phyloP scores from a whole-genome alignment of 92 coral and sea anemone genomes.

The Actinostola sp. region DNA sequence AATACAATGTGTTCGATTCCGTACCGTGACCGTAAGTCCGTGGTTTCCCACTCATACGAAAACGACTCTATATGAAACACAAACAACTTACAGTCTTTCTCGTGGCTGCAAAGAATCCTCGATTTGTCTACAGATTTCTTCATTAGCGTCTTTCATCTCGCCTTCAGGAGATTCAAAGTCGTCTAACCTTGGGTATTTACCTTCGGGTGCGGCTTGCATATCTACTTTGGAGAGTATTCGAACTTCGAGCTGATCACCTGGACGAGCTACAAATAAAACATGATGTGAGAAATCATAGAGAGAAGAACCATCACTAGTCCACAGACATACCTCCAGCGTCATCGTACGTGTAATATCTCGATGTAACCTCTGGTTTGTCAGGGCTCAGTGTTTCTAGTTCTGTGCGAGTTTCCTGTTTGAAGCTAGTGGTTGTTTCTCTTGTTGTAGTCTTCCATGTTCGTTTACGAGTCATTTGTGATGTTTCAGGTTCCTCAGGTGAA shows the following conservation, averaged over 20 bases:
- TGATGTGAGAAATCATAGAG: neutral
- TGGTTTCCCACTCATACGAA: no score
- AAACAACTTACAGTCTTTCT: constrained; percentile 59
- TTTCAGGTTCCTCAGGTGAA: constrained; percentile 58
- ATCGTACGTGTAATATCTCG: constrained; percentile 71
- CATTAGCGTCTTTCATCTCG: constrained; percentile 89
- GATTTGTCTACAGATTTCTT: constrained; percentile 78
- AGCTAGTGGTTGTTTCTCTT: constrained; percentile 93
- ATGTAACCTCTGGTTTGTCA: constrained; percentile 77
- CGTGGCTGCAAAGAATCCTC: constrained; percentile 80
- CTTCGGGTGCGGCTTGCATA: constrained; percentile 70
- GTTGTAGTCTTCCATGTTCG: constrained; percentile 96
- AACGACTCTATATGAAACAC: neutral
- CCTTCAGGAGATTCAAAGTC: constrained; percentile 60
- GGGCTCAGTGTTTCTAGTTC: constrained; percentile 92
- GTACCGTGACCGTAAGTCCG: no score
- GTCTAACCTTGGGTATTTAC: constrained; percentile 53
- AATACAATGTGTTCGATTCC: no score
- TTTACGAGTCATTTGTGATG: constrained; percentile 68
- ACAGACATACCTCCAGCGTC: constrained; percentile 15
- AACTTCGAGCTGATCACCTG: constrained; percentile 57
- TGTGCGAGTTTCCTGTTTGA: constrained; percentile 89
- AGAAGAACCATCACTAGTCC: no score
- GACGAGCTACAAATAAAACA: constrained; percentile 17
- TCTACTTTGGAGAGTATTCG: constrained; percentile 75